Conservation (phyloP, 1,140 invertebrate species). For the Palaemon carinicauda region DNA sequence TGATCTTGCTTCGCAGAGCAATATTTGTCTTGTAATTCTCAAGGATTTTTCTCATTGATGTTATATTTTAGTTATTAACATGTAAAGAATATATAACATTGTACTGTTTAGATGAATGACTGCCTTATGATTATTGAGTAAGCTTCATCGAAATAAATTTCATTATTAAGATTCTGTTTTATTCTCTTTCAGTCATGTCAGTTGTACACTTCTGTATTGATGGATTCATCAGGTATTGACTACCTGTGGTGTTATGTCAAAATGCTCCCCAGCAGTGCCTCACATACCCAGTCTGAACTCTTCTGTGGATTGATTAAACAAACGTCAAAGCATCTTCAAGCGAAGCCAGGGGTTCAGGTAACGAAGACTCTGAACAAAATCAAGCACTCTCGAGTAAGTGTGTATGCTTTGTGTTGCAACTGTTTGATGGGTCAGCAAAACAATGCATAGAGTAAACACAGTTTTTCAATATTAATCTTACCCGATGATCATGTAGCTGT, state of each 20-base stretch:
- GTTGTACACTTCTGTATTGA: constrained; percentile 90
- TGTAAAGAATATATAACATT: too few species aligned
- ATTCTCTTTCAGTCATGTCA: constrained; percentile 79
- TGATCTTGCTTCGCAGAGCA: too few species aligned
- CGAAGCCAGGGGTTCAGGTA: constrained; percentile 92
- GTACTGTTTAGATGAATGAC: too few species aligned
- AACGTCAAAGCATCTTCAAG: constrained; percentile 84
- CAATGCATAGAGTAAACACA: not conserved
- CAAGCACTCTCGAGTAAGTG: constrained; percentile 71
- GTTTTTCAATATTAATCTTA: too few species aligned
- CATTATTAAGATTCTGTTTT: not conserved
- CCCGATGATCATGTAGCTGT: too few species aligned
- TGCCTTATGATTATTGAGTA: not conserved
- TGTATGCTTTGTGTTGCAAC: constrained; percentile 46
- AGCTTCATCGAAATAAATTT: too few species aligned
- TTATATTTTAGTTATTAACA: too few species aligned
- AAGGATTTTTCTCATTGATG: too few species aligned
- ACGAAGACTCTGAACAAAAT: constrained; percentile 70
- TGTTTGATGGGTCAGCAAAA: constrained; percentile 45
- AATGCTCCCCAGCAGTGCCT: constrained; percentile 91
- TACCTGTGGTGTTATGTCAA: constrained; percentile 93
- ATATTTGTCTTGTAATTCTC: too few species aligned
- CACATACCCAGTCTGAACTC: constrained; percentile 87
- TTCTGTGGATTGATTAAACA: constrained; percentile 91
- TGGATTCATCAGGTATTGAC: constrained; percentile 94